These are phyloP conservation scores for Drosophila bocqueti DNA, from an alignment of 1,140 invertebrate genomes.

Conservation along the genomic window DNA sequence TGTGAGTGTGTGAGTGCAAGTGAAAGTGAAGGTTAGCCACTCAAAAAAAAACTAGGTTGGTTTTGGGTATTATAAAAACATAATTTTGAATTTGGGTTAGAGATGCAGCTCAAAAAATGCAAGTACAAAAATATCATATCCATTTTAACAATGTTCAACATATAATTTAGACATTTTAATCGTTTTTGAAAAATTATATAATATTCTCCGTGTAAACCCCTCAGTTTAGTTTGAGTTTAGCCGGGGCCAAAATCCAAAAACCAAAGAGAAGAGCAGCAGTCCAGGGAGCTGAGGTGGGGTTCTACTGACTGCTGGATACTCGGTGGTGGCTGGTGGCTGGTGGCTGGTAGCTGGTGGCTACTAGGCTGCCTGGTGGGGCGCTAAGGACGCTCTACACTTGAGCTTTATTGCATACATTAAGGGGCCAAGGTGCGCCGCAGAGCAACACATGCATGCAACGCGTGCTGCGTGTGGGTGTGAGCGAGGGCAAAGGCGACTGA, in stretches of 20 bases:
- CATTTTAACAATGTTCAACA: background rate
- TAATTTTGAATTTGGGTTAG: background rate
- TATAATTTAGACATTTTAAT: background rate
- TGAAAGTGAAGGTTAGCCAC: constrained; percentile 78
- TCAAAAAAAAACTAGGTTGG: background rate
- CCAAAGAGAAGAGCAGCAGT: constrained; percentile 25
- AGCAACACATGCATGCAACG: constrained; percentile 53
- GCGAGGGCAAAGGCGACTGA: constrained; percentile 8
- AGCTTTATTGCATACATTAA: constrained; percentile 84
- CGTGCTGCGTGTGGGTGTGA: constrained; percentile 38
- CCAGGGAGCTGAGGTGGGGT: constrained; percentile 1
- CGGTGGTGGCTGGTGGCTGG: background rate
- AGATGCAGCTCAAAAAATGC: background rate
- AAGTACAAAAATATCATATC: too few species aligned
- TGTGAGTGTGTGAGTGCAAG: constrained; percentile 59
- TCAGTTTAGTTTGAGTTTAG: constrained; percentile 42
- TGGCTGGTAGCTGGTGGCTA: constrained; percentile 12
- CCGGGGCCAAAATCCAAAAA: constrained; percentile 33
- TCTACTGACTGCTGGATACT: background rate
- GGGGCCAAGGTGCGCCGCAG: constrained; percentile 78
- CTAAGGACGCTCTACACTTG: constrained; percentile 64
- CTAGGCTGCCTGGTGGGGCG: constrained; percentile 28
- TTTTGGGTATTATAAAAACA: background rate
- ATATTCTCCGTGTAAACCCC: constrained; percentile 29
- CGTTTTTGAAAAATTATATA: background rate